These are phyloP conservation scores for Lepus americanus DNA, from an alignment of 2,113 vertebrate species.

Conservation along the genomic window DNA sequence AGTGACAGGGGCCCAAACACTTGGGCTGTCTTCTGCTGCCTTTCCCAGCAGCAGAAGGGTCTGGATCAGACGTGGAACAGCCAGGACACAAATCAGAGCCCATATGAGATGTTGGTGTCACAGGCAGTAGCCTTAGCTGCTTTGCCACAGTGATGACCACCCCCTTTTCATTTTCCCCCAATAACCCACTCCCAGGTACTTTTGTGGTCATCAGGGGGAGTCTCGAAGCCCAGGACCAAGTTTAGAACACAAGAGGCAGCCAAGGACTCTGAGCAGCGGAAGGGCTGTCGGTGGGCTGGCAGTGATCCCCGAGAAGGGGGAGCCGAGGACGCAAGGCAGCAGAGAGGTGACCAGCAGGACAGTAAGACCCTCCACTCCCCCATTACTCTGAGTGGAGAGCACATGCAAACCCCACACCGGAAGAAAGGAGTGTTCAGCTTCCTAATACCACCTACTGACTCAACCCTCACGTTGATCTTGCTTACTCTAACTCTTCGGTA, in stretches of 20 bases:
- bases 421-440: neutral
- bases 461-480: neutral
- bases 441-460: neutral
- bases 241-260: neutral
- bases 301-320: neutral
- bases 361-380: too few relatives aligned
- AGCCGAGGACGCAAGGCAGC: too few relatives aligned
- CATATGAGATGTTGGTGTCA: too few relatives aligned
- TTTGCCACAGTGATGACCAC: too few relatives aligned
- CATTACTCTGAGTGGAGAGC: too few relatives aligned
- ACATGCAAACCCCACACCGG: neutral
- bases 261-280: rapidly evolving
- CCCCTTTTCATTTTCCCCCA: neutral
- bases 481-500: neutral
- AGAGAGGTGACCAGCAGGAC: neutral
- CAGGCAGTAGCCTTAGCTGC: too few relatives aligned
- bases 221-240: neutral
- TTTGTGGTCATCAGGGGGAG: neutral
- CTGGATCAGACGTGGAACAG: too few relatives aligned
- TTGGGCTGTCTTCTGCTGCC: too few relatives aligned
- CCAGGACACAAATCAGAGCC: too few relatives aligned
- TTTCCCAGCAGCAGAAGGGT: too few relatives aligned
- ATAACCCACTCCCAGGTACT: neutral
- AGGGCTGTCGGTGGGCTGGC: neutral
- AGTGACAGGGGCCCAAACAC: too few relatives aligned